A percentile compares a stretch with the other conserved stretches of the same genome.
Conservation (phyloP, 1,140 invertebrate genomes). For the Cotesia vestalis region DNA sequence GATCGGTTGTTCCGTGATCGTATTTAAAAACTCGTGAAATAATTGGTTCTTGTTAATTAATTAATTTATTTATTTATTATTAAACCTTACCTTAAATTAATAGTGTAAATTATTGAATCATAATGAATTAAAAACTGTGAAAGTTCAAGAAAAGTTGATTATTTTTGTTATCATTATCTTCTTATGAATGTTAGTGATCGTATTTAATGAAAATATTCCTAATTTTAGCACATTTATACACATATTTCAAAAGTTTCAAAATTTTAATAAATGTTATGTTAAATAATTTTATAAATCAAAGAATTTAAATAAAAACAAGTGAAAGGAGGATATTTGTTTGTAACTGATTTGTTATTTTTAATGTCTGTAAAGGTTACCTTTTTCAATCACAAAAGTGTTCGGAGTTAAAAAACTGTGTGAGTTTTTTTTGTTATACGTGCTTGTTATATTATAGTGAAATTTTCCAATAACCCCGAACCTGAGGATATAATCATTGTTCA, state of each 20-base stretch:
- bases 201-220: too few species aligned
- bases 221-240: too few species aligned
- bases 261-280: background rate
- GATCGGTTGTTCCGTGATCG: slow-evolving; percentile 43
- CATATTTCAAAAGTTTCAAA: too few species aligned
- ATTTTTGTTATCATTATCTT: too few species aligned
- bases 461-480: background rate
- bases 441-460: background rate
- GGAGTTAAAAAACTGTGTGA: background rate
- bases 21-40: slow-evolving; percentile 2
- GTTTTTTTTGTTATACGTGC: background rate
- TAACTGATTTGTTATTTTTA: background rate
- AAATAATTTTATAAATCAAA: background rate
- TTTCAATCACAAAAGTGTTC: background rate
- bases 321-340: background rate
- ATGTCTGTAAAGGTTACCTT: slow-evolving; percentile 2
- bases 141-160: too few species aligned
- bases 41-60: background rate
- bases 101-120: too few species aligned
- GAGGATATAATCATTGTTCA: background rate
- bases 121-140: too few species aligned
- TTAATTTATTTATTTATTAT: background rate
- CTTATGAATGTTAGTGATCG: too few species aligned
- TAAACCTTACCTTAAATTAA: too few species aligned
- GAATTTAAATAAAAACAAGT: slow-evolving; percentile 5